Percentiles rank a stretch among this genome's conserved stretches.
phyloP scores from a whole-genome alignment of 53 echinoderm and acorn worm species.

The Astropecten irregularis region DNA sequence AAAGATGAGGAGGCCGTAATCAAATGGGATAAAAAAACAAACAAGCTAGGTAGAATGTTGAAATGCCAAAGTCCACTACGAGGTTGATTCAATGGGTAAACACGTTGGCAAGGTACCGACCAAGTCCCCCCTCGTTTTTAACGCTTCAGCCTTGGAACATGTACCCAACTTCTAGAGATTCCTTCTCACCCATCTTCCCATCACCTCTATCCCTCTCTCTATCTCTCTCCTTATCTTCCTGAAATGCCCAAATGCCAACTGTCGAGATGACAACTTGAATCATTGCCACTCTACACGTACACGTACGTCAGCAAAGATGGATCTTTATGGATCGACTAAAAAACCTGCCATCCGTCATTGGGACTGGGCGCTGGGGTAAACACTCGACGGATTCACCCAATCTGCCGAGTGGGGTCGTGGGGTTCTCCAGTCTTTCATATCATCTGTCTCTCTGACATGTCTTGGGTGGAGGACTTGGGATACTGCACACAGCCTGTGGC shows the following conservation, averaged over 20 bases:
- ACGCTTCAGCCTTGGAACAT: constrained; percentile 19
- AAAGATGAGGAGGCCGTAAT: background rate
- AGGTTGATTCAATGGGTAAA: constrained; percentile 30
- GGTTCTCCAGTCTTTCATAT: no score
- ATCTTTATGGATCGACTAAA: background rate
- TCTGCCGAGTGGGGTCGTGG: no score
- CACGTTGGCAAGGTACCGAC: constrained; percentile 1
- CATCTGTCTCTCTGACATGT: no score
- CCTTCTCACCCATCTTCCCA: background rate
- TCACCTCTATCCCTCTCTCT: background rate
- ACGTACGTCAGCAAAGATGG: background rate
- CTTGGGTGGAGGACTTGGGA: no score
- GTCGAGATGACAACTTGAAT: background rate
- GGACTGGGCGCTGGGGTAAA: background rate
- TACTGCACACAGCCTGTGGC: no score
- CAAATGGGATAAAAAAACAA: background rate
- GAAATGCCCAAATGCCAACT: constrained; percentile 21
- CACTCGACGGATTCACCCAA: background rate
- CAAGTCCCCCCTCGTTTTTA: background rate
- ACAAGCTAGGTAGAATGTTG: background rate
- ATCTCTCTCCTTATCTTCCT: background rate
- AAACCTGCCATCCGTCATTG: constrained; percentile 22
- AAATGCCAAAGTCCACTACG: constrained; percentile 14
- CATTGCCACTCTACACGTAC: background rate
- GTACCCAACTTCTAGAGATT: background rate